Percentiles rank a stretch among this genome's conserved stretches.
These are phyloP conservation scores for Merluccius polli DNA, from an alignment of 2,797 vertebrate genomes.

Conservation along the genomic window DNA sequence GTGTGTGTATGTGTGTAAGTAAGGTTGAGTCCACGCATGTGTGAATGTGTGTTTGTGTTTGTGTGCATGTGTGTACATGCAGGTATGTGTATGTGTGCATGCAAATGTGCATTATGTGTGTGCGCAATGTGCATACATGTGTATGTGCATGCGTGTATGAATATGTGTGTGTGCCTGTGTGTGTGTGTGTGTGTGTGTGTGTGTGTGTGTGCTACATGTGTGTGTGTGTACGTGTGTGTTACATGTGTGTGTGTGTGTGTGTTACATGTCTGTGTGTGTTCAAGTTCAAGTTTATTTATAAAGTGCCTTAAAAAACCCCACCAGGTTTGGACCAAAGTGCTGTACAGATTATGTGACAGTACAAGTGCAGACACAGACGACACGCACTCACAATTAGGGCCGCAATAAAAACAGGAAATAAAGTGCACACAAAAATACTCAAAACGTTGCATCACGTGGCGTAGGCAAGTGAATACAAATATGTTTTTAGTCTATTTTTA, in stretches of 20 bases:
- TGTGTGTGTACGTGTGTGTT: too few species aligned
- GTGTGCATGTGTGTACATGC: not conserved
- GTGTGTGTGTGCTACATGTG: conserved; percentile 15
- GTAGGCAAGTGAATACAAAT: too few species aligned
- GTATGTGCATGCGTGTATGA: not conserved
- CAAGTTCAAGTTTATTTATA: too few species aligned
- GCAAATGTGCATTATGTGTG: not conserved
- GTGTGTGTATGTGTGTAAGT: not conserved
- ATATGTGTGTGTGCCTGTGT: not conserved
- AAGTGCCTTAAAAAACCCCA: too few species aligned
- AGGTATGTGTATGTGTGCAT: not conserved
- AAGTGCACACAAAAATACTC: too few species aligned
- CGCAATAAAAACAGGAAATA: too few species aligned
- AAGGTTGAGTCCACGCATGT: not conserved
- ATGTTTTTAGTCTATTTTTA: too few species aligned
- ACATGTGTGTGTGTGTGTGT: not conserved
- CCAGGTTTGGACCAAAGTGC: too few species aligned
- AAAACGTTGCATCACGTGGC: too few species aligned
- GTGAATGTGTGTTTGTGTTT: not conserved
- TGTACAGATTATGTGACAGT: too few species aligned
- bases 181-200: not conserved
- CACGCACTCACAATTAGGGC: too few species aligned
- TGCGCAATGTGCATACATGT: conserved; percentile 2
- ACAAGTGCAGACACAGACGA: too few species aligned
- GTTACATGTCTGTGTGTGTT: not conserved